These are phyloP conservation scores for Amniataba percoides DNA, from an alignment of 2,797 vertebrate species.

Conservation along the genomic window DNA sequence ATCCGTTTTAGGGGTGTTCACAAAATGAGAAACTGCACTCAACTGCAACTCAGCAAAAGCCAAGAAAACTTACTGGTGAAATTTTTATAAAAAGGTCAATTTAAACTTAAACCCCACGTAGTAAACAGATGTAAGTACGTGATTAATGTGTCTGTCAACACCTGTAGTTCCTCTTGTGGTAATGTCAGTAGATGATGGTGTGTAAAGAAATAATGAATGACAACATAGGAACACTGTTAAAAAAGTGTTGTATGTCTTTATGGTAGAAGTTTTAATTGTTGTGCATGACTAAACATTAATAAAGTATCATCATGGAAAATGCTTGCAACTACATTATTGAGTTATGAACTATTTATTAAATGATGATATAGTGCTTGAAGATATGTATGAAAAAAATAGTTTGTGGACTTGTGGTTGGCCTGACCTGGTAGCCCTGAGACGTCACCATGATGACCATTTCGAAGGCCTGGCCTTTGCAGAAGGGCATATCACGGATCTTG, in stretches of 20 bases:
- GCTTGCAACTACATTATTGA: not conserved
- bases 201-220: not conserved
- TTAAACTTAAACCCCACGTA: no score
- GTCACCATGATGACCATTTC: constrained; percentile 80
- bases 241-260: not conserved
- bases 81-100: no score
- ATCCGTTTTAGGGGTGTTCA: not conserved
- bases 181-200: not conserved
- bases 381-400: not conserved
- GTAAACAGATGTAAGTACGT: not conserved
- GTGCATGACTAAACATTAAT: not conserved
- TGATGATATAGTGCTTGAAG: not conserved
- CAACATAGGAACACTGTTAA: not conserved
- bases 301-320: not conserved
- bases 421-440: constrained; percentile 85
- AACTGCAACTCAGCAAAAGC: not conserved
- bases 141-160: not conserved
- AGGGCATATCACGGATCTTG: constrained; percentile 79
- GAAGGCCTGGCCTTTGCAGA: constrained; percentile 81
- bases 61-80: no score
- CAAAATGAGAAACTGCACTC: not conserved
- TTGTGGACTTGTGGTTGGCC: not conserved
- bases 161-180: not conserved
- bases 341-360: not conserved
- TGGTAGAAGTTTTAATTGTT: not conserved